Evolutionary conservation across 30 jellyfish, hydroid and myxozoan species (phyloP).

Genomic region (Hydra vulgaris): DNA sequence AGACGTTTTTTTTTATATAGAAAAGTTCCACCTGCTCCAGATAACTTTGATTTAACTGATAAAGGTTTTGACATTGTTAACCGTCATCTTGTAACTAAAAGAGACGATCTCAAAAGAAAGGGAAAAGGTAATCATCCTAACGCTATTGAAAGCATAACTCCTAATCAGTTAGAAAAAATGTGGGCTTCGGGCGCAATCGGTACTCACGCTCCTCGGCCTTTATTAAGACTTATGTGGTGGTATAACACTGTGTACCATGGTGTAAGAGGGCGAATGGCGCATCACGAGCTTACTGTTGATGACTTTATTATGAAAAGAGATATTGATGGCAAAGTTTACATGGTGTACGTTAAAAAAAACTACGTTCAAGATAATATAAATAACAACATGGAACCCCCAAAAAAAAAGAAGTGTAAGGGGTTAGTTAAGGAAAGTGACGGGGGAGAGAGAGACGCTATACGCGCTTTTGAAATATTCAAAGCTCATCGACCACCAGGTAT

Average conservation of each 20-base stretch:
- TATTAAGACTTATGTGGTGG: constrained; percentile 92
- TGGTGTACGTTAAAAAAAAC: constrained; percentile 60
- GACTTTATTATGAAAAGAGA: constrained; percentile 71
- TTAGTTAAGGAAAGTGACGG: constrained; percentile 87
- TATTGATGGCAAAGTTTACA: constrained; percentile 78
- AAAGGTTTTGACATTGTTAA: constrained; percentile 84
- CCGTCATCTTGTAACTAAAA: constrained; percentile 70
- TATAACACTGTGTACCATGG: constrained; percentile 88
- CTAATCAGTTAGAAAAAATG: constrained; percentile 92
- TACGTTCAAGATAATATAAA: constrained; percentile 20
- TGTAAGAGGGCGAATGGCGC: constrained; percentile 96
- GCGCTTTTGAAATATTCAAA: constrained; percentile 85
- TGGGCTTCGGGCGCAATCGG: constrained; percentile 99
- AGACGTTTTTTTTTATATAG: constrained; percentile 86
- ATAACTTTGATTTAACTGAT: constrained; percentile 90
- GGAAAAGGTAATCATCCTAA: constrained; percentile 98
- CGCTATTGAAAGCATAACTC: constrained; percentile 92
- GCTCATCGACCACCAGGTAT: constrained; percentile 92
- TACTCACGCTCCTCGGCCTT: constrained; percentile 95
- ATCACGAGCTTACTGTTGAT: constrained; percentile 74
- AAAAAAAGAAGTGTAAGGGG: constrained; percentile 75
- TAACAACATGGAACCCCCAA: constrained; percentile 37
- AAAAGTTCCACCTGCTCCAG: constrained; percentile 90
- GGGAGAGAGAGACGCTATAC: constrained; percentile 85
- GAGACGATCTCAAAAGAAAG: constrained; percentile 89